phyloP scores from a whole-genome alignment of 1,140 invertebrate species.

The Anoplophora glabripennis region DNA sequence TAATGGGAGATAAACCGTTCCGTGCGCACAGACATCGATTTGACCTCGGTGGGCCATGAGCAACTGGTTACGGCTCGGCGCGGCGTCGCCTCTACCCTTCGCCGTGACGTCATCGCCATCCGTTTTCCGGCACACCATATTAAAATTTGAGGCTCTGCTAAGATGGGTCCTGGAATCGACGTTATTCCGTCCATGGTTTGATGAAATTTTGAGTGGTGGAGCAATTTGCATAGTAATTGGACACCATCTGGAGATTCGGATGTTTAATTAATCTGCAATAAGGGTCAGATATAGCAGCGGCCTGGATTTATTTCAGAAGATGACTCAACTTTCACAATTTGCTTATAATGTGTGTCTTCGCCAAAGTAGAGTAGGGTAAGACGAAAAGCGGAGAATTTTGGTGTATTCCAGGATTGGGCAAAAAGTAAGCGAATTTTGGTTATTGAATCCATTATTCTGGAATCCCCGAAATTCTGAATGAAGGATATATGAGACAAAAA shows the following conservation, averaged over 20 bases:
- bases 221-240: not conserved
- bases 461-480: no score
- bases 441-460: no score
- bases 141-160: not conserved
- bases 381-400: no score
- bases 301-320: no score
- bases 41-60: slow-evolving; percentile 5
- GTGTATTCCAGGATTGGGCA: no score
- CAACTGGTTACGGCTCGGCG: slow-evolving; percentile 8
- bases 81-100: not conserved
- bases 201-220: not conserved
- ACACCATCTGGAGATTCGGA: not conserved
- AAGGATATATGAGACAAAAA: no score
- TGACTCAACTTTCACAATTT: no score
- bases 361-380: no score
- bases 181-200: not conserved
- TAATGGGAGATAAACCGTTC: not conserved
- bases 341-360: no score
- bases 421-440: no score
- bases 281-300: no score
- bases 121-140: slow-evolving; percentile 1
- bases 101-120: not conserved
- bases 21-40: slow-evolving; percentile 7
- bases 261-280: not conserved
- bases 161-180: no score